Percentiles rank a stretch among this genome's conserved stretches.
phyloP scores from a whole-genome alignment of 2,113 vertebrate genomes.

The Gulo gulo region DNA sequence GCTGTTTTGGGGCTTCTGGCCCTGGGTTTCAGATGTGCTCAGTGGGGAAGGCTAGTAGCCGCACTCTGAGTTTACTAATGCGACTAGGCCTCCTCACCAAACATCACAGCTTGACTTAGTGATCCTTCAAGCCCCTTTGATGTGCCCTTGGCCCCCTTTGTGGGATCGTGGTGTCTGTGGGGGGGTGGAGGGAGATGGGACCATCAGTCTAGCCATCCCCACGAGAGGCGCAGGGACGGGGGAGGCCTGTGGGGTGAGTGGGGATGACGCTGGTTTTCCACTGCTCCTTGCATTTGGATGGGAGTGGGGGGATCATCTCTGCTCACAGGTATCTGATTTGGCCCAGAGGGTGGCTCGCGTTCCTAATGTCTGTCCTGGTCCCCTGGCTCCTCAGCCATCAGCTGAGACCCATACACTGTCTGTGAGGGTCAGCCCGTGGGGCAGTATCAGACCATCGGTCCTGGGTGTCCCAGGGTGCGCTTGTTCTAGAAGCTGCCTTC shows the following conservation, averaged over 20 bases:
- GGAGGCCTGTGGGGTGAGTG: background rate
- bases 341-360: background rate
- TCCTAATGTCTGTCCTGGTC: background rate
- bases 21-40: background rate
- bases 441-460: rapidly evolving
- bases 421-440: background rate
- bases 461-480: rapidly evolving
- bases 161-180: background rate
- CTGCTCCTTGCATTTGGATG: background rate
- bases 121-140: background rate
- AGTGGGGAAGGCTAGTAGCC: no score
- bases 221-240: rapidly evolving
- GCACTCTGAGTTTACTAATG: background rate
- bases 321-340: background rate
- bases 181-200: background rate
- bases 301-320: rapidly evolving
- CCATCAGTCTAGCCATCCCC: rapidly evolving
- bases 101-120: background rate
- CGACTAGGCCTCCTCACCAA: rapidly evolving
- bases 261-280: rapidly evolving
- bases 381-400: background rate
- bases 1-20: background rate
- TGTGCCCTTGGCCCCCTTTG: rapidly evolving
- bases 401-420: background rate
- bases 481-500: background rate